Evolutionary conservation across 1,140 invertebrate genomes (phyloP).

Genomic region (Brachionus plicatilis): DNA sequence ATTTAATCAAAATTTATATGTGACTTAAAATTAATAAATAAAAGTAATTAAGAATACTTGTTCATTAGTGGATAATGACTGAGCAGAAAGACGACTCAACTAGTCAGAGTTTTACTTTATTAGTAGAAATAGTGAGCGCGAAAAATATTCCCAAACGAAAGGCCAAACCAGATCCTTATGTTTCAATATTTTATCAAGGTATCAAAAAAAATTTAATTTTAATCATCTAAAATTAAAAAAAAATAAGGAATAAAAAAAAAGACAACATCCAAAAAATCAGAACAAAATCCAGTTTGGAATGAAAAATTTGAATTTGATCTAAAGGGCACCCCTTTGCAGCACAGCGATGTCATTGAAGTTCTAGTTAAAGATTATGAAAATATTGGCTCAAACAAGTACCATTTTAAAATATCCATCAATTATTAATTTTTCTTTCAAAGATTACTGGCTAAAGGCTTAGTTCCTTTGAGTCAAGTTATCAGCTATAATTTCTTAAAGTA

Average conservation of each 20-base stretch:
- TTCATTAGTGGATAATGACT: background rate
- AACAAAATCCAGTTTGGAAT: slow-evolving; percentile 51
- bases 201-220: background rate
- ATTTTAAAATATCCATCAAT: background rate
- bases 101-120: background rate
- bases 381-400: slow-evolving; percentile 52
- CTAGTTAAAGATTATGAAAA: slow-evolving; percentile 50
- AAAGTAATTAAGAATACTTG: background rate
- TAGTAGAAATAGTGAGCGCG: background rate
- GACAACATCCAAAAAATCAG: slow-evolving; percentile 48
- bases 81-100: background rate
- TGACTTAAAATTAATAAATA: too few relatives aligned
- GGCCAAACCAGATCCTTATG: slow-evolving; percentile 28
- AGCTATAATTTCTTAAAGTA: background rate
- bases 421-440: background rate
- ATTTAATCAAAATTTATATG: too few relatives aligned
- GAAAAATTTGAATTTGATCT: slow-evolving; percentile 51
- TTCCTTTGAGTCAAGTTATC: slow-evolving; percentile 7
- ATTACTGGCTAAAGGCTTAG: background rate
- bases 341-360: slow-evolving; percentile 46
- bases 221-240: background rate
- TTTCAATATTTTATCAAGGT: slow-evolving; percentile 10
- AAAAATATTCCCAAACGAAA: slow-evolving; percentile 38
- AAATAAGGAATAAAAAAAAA: slow-evolving; percentile 52
- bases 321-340: slow-evolving; percentile 43